Evolutionary conservation across 2,113 vertebrate species (phyloP).

Genomic region (Petaurus breviceps): DNA sequence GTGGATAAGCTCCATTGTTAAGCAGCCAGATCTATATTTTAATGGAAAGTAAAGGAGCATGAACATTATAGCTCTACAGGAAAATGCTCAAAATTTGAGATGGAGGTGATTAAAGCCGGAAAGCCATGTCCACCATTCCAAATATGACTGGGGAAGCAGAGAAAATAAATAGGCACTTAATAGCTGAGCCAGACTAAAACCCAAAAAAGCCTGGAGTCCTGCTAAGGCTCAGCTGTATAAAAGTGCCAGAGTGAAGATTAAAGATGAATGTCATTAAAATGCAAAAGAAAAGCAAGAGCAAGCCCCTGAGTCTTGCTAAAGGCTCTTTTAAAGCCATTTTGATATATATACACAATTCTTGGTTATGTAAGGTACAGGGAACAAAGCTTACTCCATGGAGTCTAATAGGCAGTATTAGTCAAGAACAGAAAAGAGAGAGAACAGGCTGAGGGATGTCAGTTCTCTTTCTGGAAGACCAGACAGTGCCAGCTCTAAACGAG

Average conservation of each 20-base stretch:
- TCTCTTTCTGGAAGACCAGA: not conserved
- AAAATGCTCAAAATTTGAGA: slow-evolving; percentile 41
- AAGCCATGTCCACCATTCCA: slow-evolving; percentile 11
- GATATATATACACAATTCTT: not conserved
- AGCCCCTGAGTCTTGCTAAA: not conserved
- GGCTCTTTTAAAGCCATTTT: not conserved
- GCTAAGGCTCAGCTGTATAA: not conserved
- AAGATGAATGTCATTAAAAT: not conserved
- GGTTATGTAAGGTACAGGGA: not conserved
- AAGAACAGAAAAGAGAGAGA: not conserved
- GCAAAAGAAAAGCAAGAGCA: not conserved
- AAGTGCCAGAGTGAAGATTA: not conserved
- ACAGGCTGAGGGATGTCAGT: not conserved
- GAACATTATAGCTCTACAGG: slow-evolving; percentile 36
- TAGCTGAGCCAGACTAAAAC: slow-evolving; percentile 15
- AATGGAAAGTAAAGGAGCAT: not conserved
- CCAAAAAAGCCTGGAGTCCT: slow-evolving; percentile 13
- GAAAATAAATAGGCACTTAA: slow-evolving; percentile 39
- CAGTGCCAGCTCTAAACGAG: not conserved
- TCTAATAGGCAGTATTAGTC: not conserved
- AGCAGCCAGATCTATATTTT: slow-evolving; percentile 22
- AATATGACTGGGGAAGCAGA: slow-evolving; percentile 13
- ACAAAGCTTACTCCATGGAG: not conserved
- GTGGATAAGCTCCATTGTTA: slow-evolving; percentile 27
- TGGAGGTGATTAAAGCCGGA: slow-evolving; percentile 32